phyloP scores from a whole-genome alignment of 2,113 vertebrate species.

The Amphiprion percula region DNA sequence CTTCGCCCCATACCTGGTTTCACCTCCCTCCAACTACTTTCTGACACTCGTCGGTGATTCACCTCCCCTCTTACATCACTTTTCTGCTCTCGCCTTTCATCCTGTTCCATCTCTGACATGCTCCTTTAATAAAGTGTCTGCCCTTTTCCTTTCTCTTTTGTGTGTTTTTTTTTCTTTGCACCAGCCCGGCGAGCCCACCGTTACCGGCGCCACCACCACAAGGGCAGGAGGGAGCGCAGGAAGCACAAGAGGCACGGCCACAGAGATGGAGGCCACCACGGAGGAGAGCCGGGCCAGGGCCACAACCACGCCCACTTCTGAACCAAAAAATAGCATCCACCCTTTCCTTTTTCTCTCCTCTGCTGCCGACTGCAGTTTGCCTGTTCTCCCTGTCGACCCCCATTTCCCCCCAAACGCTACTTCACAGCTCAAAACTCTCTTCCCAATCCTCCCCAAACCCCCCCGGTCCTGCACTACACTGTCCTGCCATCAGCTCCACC shows the following conservation, averaged over 20 bases:
- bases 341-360: constrained; percentile 21
- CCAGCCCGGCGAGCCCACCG: constrained; percentile 91
- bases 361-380: constrained; percentile 56
- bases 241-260: constrained; percentile 90
- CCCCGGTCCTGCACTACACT: constrained; percentile 15
- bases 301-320: constrained; percentile 83
- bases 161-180: constrained; percentile 15
- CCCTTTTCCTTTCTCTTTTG: constrained; percentile 10
- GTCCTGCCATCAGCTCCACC: constrained; percentile 37
- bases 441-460: not conserved
- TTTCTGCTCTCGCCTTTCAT: constrained; percentile 10
- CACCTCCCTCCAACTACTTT: constrained; percentile 8
- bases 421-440: constrained; percentile 36
- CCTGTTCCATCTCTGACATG: not conserved
- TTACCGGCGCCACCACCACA: constrained; percentile 89
- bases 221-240: constrained; percentile 89
- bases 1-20: constrained; percentile 26
- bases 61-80: constrained; percentile 17
- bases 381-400: constrained; percentile 50
- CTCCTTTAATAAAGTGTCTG: constrained; percentile 20
- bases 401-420: constrained; percentile 27
- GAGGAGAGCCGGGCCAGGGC: constrained; percentile 73
- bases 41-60: constrained; percentile 32
- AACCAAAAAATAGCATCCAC: constrained; percentile 74
- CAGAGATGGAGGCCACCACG: constrained; percentile 80